phyloP scores from a whole-genome alignment of 2,888 invertebrate species.

The Drosophila niveifrons region DNA sequence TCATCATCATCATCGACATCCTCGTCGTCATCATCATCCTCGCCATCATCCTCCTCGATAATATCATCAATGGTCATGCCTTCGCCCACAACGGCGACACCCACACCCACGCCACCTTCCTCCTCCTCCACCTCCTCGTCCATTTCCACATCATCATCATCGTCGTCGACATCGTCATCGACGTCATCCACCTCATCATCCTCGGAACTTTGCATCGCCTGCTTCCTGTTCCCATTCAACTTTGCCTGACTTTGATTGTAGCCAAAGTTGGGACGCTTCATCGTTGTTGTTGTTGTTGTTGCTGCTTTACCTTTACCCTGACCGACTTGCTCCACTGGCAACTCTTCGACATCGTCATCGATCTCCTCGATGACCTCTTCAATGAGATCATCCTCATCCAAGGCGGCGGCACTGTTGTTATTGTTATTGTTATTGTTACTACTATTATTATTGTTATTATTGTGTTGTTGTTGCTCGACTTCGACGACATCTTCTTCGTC shows the following conservation, averaged over 20 bases:
- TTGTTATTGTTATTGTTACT: conserved; percentile 16
- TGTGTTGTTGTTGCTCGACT: conserved; percentile 20
- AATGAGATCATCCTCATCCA: conserved; percentile 50
- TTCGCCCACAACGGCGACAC: conserved; percentile 35
- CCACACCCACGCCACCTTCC: conserved; percentile 53
- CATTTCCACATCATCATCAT: conserved; percentile 54
- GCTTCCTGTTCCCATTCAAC: conserved; percentile 53
- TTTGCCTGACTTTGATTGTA: conserved; percentile 35
- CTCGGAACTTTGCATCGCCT: conserved; percentile 46
- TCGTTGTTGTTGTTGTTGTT: conserved; percentile 41
- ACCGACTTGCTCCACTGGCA: conserved; percentile 26
- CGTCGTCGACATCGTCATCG: conserved; percentile 37
- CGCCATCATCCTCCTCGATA: conserved; percentile 64
- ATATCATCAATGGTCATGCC: conserved; percentile 63
- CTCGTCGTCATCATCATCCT: conserved; percentile 29
- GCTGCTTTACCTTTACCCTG: neutral
- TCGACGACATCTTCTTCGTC: conserved; percentile 45
- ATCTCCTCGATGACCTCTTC: conserved; percentile 67
- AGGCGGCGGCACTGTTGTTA: conserved; percentile 31
- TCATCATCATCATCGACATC: conserved; percentile 54
- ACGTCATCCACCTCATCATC: conserved; percentile 32
- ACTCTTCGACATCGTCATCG: conserved; percentile 45
- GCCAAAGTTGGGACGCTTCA: conserved; percentile 21
- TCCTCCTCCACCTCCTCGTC: conserved; percentile 40
- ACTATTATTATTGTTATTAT: conserved; percentile 28